Conservation (phyloP, 2,797 vertebrate genomes). For the Gobio occitaniae region DNA sequence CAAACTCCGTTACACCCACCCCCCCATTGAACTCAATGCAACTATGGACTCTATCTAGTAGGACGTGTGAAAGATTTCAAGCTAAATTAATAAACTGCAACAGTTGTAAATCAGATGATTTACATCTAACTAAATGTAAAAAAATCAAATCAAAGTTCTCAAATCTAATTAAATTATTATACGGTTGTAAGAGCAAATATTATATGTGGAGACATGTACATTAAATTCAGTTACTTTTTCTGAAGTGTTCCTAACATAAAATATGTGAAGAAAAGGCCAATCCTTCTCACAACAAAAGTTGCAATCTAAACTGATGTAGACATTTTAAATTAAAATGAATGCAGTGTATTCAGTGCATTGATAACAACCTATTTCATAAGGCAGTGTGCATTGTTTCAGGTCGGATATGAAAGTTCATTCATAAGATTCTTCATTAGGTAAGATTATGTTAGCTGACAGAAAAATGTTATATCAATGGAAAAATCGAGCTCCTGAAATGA, state of each 20-base stretch:
- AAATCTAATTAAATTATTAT: background rate
- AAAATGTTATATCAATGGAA: background rate
- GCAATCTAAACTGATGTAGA: background rate
- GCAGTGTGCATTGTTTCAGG: background rate
- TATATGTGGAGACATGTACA: background rate
- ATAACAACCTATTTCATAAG: background rate
- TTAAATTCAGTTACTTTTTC: conserved; percentile 46
- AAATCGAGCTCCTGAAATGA: background rate
- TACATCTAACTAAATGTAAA: background rate
- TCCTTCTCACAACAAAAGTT: background rate
- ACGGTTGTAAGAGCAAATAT: background rate
- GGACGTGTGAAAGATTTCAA: background rate
- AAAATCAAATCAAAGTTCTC: background rate
- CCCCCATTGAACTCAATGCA: background rate
- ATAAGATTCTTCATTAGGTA: background rate
- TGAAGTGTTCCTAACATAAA: background rate
- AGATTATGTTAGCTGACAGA: background rate
- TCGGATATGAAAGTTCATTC: background rate
- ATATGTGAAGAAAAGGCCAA: background rate
- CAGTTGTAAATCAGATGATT: conserved; percentile 45
- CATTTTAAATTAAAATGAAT: background rate
- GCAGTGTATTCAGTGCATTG: background rate
- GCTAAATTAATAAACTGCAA: conserved; percentile 27
- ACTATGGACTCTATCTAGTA: too few species aligned
- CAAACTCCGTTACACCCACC: conserved; percentile 52